Conservation (phyloP, 2,113 vertebrate species). For the Apteryx mantelli region DNA sequence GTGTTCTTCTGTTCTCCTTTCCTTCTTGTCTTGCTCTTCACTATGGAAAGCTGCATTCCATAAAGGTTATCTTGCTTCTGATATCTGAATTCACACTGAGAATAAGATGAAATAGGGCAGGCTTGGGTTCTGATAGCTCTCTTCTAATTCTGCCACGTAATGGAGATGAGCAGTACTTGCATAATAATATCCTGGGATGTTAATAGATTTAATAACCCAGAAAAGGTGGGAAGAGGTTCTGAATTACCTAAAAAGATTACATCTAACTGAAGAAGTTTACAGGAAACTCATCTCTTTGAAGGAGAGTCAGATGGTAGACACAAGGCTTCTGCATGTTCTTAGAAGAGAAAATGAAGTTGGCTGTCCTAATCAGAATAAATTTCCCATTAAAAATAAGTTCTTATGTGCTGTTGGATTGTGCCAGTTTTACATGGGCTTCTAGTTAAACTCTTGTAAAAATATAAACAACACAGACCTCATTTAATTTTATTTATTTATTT, state of each 20-base stretch:
- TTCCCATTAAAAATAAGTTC: neutral
- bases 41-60: neutral
- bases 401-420: neutral
- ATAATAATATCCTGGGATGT: constrained; percentile 63
- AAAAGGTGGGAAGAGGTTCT: constrained; percentile 64
- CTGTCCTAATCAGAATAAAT: neutral
- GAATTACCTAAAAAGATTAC: constrained; percentile 60
- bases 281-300: constrained; percentile 41
- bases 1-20: neutral
- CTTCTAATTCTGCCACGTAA: constrained; percentile 56
- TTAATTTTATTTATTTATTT: neutral
- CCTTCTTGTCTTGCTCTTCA: neutral
- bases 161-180: constrained; percentile 69
- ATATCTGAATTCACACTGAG: neutral
- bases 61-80: constrained; percentile 2
- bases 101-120: constrained; percentile 46
- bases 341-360: constrained; percentile 7
- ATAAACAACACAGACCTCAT: neutral
- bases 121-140: constrained; percentile 30
- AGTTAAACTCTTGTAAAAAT: neutral
- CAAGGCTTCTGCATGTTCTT: constrained; percentile 1
- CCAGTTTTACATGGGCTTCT: neutral
- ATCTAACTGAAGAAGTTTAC: constrained; percentile 64
- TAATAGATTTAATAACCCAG: constrained; percentile 71
- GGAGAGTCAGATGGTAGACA: constrained; percentile 14